phyloP scores from a whole-genome alignment of 2,113 vertebrate genomes.

The Ancistrus triradiatus region DNA sequence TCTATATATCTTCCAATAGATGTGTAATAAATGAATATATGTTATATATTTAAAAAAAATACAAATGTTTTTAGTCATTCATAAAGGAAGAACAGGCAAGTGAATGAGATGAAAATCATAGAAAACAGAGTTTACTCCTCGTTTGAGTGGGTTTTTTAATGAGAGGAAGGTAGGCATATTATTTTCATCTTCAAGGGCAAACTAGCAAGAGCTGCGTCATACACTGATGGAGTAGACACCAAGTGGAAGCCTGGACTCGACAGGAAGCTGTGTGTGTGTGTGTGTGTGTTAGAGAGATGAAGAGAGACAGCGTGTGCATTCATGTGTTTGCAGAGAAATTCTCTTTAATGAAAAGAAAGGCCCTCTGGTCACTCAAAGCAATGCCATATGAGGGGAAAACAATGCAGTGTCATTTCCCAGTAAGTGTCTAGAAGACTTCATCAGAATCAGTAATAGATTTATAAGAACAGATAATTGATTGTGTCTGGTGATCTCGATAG shows the following conservation, averaged over 20 bases:
- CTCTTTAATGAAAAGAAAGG: too few species aligned
- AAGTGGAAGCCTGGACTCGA: background rate
- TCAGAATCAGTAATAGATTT: background rate
- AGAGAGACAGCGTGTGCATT: too few species aligned
- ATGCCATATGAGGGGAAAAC: background rate
- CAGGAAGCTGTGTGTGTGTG: constrained; percentile 4
- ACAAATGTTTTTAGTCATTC: too few species aligned
- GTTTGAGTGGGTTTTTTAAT: background rate
- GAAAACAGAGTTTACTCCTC: background rate
- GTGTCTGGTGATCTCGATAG: too few species aligned
- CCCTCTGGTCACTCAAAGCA: too few species aligned
- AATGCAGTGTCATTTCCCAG: background rate
- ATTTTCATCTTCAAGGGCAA: constrained; percentile 17
- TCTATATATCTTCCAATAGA: too few species aligned
- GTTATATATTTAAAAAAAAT: too few species aligned
- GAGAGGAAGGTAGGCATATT: background rate
- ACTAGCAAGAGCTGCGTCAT: constrained; percentile 10
- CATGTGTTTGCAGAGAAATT: too few species aligned
- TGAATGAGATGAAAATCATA: background rate
- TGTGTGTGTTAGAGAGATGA: too few species aligned
- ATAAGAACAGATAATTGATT: background rate
- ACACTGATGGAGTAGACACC: background rate
- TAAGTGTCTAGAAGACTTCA: background rate
- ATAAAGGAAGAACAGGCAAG: background rate
- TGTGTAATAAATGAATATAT: too few species aligned